Percentiles rank a stretch among this genome's conserved stretches.
Conservation (phyloP, 2,113 vertebrate genomes). For the Macaca fascicularis region DNA sequence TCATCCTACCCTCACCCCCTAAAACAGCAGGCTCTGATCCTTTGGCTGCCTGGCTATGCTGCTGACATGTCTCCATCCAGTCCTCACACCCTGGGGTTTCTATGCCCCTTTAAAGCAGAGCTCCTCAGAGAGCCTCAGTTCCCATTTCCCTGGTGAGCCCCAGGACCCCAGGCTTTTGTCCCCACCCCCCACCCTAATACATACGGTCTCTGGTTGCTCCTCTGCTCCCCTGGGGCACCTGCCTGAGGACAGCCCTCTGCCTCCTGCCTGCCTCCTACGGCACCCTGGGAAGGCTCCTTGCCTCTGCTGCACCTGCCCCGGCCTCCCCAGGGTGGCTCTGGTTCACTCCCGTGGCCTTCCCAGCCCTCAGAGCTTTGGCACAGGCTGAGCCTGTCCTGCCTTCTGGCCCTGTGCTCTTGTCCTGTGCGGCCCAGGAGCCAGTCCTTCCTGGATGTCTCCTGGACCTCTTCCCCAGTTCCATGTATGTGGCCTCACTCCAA, state of each 20-base stretch:
- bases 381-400: not conserved
- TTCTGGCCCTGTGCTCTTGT: not conserved
- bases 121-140: not conserved
- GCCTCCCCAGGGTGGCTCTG: not conserved
- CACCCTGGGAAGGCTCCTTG: not conserved
- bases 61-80: not conserved
- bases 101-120: not conserved
- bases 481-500: too few relatives aligned
- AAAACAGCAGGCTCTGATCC: not conserved
- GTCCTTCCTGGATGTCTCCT: rapidly evolving
- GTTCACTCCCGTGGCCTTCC: not conserved
- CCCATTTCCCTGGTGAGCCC: not conserved
- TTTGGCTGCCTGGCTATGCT: not conserved
- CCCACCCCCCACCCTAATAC: not conserved
- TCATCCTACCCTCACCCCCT: not conserved
- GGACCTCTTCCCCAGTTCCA: not conserved
- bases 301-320: not conserved
- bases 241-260: not conserved
- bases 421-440: not conserved
- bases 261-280: not conserved
- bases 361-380: not conserved
- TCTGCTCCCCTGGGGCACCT: not conserved
- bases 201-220: not conserved
- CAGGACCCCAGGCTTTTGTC: not conserved
- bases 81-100: not conserved